Evolutionary conservation across 2,797 vertebrate species (phyloP), one percentile per base, ranked within the genome.

Genomic region (Chiloscyllium punctatum): DNA sequence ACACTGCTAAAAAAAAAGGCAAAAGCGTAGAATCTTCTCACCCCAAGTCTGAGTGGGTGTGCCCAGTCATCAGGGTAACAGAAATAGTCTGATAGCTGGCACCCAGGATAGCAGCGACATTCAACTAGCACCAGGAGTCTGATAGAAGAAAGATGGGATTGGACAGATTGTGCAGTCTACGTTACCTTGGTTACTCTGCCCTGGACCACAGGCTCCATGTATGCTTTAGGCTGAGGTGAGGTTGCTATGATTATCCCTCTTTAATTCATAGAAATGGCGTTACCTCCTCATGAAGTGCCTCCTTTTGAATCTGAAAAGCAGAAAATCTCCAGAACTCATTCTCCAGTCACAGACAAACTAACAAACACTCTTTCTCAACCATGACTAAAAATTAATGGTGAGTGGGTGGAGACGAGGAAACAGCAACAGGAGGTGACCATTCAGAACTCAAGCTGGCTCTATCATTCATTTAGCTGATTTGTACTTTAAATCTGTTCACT

Each of bases 231-330:
- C 96, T 97, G 97, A 96, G 95, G 96, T 96, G 1, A 96, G 97
- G 95, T 97, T 97, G 96, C 96, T 97, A 79, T 98, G 96, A 33
- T 97, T 48, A 96, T 94, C 97, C 98, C 97, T 97, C 97, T 96
- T 99, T 99, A 96, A 97, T 97, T 97, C 98, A 98, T 96, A 98
- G 96, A 87, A 98, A 98, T 97, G 97, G 97, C 96, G 98, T 99
- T 96, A 99, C 96, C 96, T 98, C 98, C 68, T 97, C 98, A 98
- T 98, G 98, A 82, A 99, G 98, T 97, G 98, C 98, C 97, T 98
- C 98, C 97, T 98, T 98, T 97, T 98, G 98, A 94, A 97, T 97
- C 98, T 98, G 13, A 13, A 95, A 95, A n/a, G 23, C 33, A 27
- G 11, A 92, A 91, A 77, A 42, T 21, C n/a, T 25, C 86, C 27